phyloP scores from a whole-genome alignment of 2,797 vertebrate genomes.

The Typhlichthys subterraneus region DNA sequence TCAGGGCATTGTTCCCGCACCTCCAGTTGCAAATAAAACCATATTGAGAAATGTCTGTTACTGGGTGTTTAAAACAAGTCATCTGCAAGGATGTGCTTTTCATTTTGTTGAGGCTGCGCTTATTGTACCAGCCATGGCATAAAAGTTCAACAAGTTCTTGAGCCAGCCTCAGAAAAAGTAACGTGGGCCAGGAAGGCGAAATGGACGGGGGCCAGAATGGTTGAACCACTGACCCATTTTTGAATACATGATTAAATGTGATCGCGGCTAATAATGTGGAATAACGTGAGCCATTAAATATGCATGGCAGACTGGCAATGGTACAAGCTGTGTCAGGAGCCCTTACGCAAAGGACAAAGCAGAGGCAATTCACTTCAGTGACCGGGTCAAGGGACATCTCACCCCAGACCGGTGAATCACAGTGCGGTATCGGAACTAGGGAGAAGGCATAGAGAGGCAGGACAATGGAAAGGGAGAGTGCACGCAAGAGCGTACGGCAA shows the following conservation, averaged over 20 bases:
- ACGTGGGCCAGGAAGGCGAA: constrained; percentile 43
- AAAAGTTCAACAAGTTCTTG: constrained; percentile 56
- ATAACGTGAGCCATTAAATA: constrained; percentile 75
- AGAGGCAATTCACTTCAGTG: constrained; percentile 72
- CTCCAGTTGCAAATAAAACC: too few relatives aligned
- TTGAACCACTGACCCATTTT: constrained; percentile 59
- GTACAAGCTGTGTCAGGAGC: constrained; percentile 59
- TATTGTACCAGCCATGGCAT: constrained; percentile 40
- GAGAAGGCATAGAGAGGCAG: neutral
- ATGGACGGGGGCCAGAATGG: constrained; percentile 59
- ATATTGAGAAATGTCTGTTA: too few relatives aligned
- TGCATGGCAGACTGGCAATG: constrained; percentile 62
- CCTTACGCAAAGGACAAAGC: constrained; percentile 63
- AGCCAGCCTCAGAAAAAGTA: constrained; percentile 26
- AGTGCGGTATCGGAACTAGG: constrained; percentile 27
- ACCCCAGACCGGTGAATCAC: constrained; percentile 75
- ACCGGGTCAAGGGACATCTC: constrained; percentile 58
- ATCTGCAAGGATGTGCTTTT: too few relatives aligned
- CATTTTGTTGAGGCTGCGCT: constrained; percentile 53
- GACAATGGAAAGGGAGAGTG: constrained; percentile 56
- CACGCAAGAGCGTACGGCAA: constrained; percentile 51
- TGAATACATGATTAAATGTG: constrained; percentile 68
- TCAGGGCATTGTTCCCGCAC: too few relatives aligned
- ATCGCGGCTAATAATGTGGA: constrained; percentile 71
- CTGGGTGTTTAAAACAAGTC: too few relatives aligned